phyloP scores from a whole-genome alignment of 2,797 vertebrate species.

The Echeneis naucrates region DNA sequence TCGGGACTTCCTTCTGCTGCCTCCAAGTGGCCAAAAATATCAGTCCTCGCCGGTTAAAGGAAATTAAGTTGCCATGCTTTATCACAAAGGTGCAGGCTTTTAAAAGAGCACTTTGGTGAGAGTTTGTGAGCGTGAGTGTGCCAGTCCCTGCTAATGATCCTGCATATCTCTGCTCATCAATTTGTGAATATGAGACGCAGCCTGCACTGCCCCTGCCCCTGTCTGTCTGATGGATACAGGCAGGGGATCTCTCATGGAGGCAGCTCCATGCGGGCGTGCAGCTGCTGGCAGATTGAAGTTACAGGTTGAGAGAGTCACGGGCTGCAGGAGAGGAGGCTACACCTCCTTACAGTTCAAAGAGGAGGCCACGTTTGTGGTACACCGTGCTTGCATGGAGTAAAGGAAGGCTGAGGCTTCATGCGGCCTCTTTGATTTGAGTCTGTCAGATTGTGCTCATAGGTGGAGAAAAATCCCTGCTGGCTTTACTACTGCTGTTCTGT shows the following conservation, averaged over 20 bases:
- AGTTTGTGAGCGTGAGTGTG: background rate
- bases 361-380: constrained; percentile 17
- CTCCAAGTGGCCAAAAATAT: too few species aligned
- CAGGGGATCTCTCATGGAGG: constrained; percentile 54
- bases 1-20: too few species aligned
- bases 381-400: constrained; percentile 1
- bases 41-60: too few species aligned
- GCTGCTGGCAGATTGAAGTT: constrained; percentile 84
- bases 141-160: constrained; percentile 19
- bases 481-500: constrained; percentile 17
- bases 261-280: constrained; percentile 81
- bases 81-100: too few species aligned
- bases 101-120: background rate
- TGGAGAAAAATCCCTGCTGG: too few species aligned
- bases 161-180: constrained; percentile 42
- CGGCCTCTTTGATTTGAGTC: constrained; percentile 38
- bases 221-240: constrained; percentile 61
- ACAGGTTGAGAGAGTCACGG: constrained; percentile 79
- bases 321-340: constrained; percentile 42
- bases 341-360: constrained; percentile 47
- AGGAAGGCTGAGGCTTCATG: background rate
- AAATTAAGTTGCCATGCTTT: too few species aligned
- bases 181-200: constrained; percentile 57
- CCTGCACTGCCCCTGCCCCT: constrained; percentile 40
- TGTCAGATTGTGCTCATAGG: too few species aligned